phyloP scores from a whole-genome alignment of 2,797 vertebrate species.

The Pipistrellus kuhlii region DNA sequence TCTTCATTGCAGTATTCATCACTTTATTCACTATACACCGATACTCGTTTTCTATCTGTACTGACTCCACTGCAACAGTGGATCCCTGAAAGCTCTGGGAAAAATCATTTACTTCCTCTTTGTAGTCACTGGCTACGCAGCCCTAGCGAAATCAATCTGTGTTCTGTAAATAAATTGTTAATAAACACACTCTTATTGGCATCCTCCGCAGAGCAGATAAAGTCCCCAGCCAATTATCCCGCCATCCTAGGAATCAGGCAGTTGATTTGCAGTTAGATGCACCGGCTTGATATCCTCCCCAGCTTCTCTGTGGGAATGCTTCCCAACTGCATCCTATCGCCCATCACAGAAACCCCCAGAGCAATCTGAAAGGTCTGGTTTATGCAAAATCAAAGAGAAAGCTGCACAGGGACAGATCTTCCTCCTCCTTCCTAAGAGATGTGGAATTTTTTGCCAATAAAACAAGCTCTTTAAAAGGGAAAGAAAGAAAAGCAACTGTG shows the following conservation, averaged over 20 bases:
- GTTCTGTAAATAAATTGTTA: conserved; percentile 87
- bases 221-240: conserved; percentile 82
- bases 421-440: conserved; percentile 61
- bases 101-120: conserved; percentile 75
- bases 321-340: conserved; percentile 73
- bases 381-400: conserved; percentile 72
- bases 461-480: conserved; percentile 42
- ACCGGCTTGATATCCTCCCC: conserved; percentile 51
- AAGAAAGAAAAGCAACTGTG: conserved; percentile 59
- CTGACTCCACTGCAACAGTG: conserved; percentile 37
- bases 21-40: background rate
- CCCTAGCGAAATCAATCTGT: conserved; percentile 82
- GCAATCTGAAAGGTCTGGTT: conserved; percentile 53
- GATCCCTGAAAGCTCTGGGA: conserved; percentile 52
- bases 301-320: conserved; percentile 74
- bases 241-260: conserved; percentile 68
- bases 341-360: conserved; percentile 52
- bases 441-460: conserved; percentile 74
- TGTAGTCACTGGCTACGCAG: conserved; percentile 62
- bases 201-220: conserved; percentile 81
- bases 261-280: conserved; percentile 83
- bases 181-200: conserved; percentile 83
- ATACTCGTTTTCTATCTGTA: conserved; percentile 39
- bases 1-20: background rate
- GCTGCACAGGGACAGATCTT: conserved; percentile 63